phyloP scores from a whole-genome alignment of 1,140 invertebrate species.

The Venturia canescens region DNA sequence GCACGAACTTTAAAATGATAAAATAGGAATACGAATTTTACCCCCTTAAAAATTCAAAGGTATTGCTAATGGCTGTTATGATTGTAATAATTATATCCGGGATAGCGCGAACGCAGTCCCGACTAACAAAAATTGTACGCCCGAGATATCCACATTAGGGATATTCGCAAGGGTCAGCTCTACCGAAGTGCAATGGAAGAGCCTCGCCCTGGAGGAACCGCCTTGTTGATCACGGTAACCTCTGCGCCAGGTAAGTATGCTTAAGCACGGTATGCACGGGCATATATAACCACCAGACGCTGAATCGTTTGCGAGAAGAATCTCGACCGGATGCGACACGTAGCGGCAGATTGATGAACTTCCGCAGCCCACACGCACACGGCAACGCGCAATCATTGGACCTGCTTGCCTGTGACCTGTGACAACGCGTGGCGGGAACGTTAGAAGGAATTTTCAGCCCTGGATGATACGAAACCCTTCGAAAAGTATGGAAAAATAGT shows the following conservation, averaged over 20 bases:
- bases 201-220: conserved; percentile 81
- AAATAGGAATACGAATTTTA: no score
- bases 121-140: conserved; percentile 83
- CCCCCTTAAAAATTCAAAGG: no score
- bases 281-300: background rate
- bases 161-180: conserved; percentile 84
- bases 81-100: conserved; percentile 59
- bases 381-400: no score
- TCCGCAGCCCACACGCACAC: no score
- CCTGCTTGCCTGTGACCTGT: no score
- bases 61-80: no score
- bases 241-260: conserved; percentile 79
- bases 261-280: conserved; percentile 40
- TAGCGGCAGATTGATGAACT: background rate
- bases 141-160: conserved; percentile 82
- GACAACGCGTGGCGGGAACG: no score
- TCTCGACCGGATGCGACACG: background rate
- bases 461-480: no score
- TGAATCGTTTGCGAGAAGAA: background rate
- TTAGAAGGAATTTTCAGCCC: no score
- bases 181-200: conserved; percentile 83
- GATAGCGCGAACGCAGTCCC: conserved; percentile 78
- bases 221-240: conserved; percentile 82
- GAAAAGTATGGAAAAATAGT: no score
- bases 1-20: no score